Percentiles rank a stretch among this genome's conserved stretches.
Conservation (phyloP, 2,888 invertebrate species). For the Druceiella hillmani region DNA sequence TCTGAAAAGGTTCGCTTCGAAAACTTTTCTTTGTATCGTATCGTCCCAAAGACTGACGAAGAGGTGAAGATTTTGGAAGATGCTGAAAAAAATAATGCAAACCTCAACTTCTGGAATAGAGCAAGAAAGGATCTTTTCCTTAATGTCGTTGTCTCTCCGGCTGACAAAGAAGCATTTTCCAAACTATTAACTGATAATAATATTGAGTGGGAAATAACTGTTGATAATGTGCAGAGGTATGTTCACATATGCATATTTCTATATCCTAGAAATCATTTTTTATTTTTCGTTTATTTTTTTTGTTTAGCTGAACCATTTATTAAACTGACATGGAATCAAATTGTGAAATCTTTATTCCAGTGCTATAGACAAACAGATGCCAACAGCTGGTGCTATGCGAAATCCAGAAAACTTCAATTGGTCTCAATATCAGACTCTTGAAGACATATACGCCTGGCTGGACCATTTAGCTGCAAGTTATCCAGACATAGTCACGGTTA, state of each 20-base stretch:
- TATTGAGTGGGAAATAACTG: slow-evolving; percentile 26
- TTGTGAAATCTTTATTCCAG: slow-evolving; percentile 31
- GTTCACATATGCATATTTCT: slow-evolving; percentile 7
- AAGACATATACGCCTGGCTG: slow-evolving; percentile 57
- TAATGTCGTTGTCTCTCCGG: slow-evolving; percentile 33
- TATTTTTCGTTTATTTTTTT: background rate
- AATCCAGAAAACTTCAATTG: slow-evolving; percentile 43
- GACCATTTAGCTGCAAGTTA: slow-evolving; percentile 39
- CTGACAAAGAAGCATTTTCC: slow-evolving; percentile 27
- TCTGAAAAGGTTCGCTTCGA: slow-evolving; percentile 24
- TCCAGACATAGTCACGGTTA: slow-evolving; percentile 34
- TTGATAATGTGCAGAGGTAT: slow-evolving; percentile 34
- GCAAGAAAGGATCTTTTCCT: slow-evolving; percentile 22
- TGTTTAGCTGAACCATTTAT: too few relatives aligned
- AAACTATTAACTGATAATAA: slow-evolving; percentile 24
- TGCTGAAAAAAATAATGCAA: slow-evolving; percentile 23
- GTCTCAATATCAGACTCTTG: slow-evolving; percentile 55
- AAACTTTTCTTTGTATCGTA: slow-evolving; percentile 36
- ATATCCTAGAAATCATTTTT: background rate
- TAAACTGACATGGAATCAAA: too few relatives aligned
- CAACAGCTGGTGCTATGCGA: slow-evolving; percentile 30
- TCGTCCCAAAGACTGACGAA: slow-evolving; percentile 30
- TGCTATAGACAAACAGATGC: slow-evolving; percentile 44
- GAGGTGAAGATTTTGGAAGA: slow-evolving; percentile 29
- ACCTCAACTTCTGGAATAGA: slow-evolving; percentile 17